A percentile compares a stretch with the other conserved stretches of the same genome.
Evolutionary conservation across 2,797 vertebrate genomes (phyloP).

Genomic region (Synaphobranchus kaupii): DNA sequence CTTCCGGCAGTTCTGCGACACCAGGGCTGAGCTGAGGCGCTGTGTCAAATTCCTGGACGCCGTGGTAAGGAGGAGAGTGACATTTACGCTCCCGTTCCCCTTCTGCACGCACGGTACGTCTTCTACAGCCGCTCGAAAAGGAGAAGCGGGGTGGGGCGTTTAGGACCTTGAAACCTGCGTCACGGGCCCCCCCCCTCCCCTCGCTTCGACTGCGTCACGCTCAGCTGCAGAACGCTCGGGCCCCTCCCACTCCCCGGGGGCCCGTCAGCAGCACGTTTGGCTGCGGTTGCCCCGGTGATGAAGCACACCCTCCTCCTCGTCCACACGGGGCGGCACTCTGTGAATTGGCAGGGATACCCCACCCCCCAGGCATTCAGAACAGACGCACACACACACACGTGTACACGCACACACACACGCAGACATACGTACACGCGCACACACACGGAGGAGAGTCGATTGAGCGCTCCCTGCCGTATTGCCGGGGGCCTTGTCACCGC

Average conservation of each 20-base stretch:
- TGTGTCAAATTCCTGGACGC: slow-evolving; percentile 91
- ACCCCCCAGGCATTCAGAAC: neutral
- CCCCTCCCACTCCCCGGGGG: slow-evolving; percentile 25
- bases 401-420: neutral
- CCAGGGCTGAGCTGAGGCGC: slow-evolving; percentile 81
- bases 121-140: neutral
- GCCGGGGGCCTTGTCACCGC: neutral
- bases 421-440: no score
- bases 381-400: slow-evolving; percentile 1
- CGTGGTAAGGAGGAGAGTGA: slow-evolving; percentile 78
- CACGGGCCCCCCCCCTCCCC: neutral
- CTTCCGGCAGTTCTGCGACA: slow-evolving; percentile 92
- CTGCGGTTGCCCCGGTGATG: neutral
- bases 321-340: neutral
- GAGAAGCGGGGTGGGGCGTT: neutral
- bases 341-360: neutral
- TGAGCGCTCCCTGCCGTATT: neutral
- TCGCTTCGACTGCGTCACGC: neutral
- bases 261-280: neutral
- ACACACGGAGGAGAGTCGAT: neutral
- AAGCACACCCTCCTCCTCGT: neutral
- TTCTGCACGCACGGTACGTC: neutral
- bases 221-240: slow-evolving; percentile 7
- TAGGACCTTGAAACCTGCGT: neutral
- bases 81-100: neutral